Evolutionary conservation across 2,888 invertebrate species (phyloP).

Genomic region (Epinotia bilunana): DNA sequence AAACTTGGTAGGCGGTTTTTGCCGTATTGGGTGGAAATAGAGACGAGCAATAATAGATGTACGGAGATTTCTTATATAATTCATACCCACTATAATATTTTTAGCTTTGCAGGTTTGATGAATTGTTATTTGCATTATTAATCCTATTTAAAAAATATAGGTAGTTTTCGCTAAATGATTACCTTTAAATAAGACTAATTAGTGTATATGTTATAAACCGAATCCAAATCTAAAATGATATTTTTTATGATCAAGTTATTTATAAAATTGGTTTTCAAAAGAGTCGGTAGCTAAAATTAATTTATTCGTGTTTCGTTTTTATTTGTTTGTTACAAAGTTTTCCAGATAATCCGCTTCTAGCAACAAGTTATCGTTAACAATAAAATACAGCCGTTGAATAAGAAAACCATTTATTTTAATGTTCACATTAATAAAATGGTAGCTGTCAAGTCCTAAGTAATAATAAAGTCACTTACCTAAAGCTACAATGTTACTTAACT

Average conservation of each 20-base stretch:
- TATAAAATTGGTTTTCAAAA: background rate
- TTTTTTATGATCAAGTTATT: background rate
- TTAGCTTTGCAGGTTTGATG: no score
- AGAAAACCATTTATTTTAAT: conserved; percentile 10
- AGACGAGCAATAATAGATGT: background rate
- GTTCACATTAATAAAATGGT: conserved; percentile 12
- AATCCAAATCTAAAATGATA: background rate
- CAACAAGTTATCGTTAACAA: background rate
- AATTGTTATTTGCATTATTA: background rate
- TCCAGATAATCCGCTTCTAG: background rate
- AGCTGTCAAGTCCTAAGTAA: conserved; percentile 11
- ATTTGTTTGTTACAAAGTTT: background rate
- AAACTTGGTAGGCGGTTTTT: conserved; percentile 53
- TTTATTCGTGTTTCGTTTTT: background rate
- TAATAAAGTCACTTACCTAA: conserved; percentile 6
- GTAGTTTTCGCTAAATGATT: background rate
- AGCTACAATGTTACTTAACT: conserved; percentile 5
- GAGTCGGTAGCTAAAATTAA: background rate
- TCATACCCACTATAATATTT: no score
- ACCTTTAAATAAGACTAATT: background rate
- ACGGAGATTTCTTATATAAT: background rate
- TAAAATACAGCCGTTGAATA: background rate
- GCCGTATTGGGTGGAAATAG: conserved; percentile 40
- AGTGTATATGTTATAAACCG: background rate
- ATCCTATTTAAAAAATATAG: background rate